Conservation (phyloP, 2,113 vertebrate genomes). For the Lampris megalopsis region DNA sequence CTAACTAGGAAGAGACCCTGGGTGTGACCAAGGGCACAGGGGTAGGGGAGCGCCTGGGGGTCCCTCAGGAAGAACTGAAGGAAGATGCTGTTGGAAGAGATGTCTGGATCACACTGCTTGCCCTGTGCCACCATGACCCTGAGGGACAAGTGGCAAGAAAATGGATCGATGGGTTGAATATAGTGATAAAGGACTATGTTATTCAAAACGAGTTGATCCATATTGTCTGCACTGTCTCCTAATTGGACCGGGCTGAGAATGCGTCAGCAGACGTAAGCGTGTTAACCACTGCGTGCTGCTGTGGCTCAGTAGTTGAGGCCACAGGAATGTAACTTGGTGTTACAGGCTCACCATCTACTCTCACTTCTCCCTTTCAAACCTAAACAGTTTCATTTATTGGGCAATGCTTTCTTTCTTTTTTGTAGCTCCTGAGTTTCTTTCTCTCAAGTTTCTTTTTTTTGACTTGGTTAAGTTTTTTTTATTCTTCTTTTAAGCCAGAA, state of each 20-base stretch:
- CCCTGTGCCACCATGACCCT: too few relatives aligned
- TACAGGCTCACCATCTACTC: not conserved
- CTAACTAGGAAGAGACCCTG: too few relatives aligned
- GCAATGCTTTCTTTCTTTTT: not conserved
- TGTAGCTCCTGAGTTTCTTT: too few relatives aligned
- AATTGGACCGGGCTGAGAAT: not conserved
- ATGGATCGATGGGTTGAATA: too few relatives aligned
- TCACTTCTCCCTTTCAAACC: not conserved
- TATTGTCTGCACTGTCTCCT: conserved; percentile 11
- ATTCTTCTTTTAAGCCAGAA: not conserved
- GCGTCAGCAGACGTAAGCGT: not conserved
- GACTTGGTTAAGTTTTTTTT: not conserved
- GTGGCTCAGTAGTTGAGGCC: not conserved
- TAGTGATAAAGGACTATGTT: not conserved
- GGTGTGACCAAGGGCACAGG: too few relatives aligned
- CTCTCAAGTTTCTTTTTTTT: too few relatives aligned
- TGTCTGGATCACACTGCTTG: too few relatives aligned
- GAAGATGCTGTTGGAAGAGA: too few relatives aligned
- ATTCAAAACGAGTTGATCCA: conserved; percentile 8
- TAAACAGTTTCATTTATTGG: not conserved
- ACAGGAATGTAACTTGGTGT: not conserved
- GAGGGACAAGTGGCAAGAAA: too few relatives aligned
- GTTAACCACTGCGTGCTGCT: not conserved
- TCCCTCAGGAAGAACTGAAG: too few relatives aligned
- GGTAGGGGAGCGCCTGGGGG: too few relatives aligned